Evolutionary conservation across 2,113 vertebrate genomes (phyloP).

Genomic region (Beaufortia kweichowensis): DNA sequence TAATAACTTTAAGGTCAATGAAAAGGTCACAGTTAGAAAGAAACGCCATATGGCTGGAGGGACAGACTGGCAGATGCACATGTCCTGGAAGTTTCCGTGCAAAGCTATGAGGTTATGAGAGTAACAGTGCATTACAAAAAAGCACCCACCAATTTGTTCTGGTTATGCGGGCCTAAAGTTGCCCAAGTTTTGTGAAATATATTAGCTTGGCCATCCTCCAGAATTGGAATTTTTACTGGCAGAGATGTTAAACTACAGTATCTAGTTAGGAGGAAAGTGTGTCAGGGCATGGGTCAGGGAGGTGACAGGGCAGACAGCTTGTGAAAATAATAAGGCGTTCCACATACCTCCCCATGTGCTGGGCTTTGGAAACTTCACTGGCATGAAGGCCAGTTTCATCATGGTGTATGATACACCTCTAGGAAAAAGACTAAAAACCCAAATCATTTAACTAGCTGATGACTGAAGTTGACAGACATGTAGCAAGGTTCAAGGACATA

Average conservation of each 20-base stretch:
- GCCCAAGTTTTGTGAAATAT: constrained; percentile 61
- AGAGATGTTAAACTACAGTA: no score
- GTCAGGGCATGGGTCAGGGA: constrained; percentile 63
- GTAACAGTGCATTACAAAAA: constrained; percentile 47
- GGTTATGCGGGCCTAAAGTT: constrained; percentile 53
- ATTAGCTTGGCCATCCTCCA: constrained; percentile 71
- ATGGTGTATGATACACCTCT: constrained; percentile 49
- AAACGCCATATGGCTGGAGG: constrained; percentile 45
- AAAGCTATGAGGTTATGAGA: constrained; percentile 18
- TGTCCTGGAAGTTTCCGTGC: constrained; percentile 54
- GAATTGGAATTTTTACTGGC: constrained; percentile 68
- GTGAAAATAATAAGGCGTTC: constrained; percentile 68
- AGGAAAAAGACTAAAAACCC: constrained; percentile 66
- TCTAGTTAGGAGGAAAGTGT: constrained; percentile 67
- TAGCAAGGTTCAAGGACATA: constrained; percentile 45
- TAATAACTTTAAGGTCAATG: constrained; percentile 54
- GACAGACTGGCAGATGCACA: constrained; percentile 27
- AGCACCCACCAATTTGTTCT: constrained; percentile 14
- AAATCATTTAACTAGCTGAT: constrained; percentile 62
- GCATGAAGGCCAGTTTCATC: constrained; percentile 61
- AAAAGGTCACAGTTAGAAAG: constrained; percentile 40
- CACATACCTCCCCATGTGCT: constrained; percentile 64
- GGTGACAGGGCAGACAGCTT: constrained; percentile 59
- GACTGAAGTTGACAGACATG: no score
- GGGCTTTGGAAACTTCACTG: constrained; percentile 60